Conservation (phyloP, 2,113 vertebrate genomes). For the Zosterops lateralis region DNA sequence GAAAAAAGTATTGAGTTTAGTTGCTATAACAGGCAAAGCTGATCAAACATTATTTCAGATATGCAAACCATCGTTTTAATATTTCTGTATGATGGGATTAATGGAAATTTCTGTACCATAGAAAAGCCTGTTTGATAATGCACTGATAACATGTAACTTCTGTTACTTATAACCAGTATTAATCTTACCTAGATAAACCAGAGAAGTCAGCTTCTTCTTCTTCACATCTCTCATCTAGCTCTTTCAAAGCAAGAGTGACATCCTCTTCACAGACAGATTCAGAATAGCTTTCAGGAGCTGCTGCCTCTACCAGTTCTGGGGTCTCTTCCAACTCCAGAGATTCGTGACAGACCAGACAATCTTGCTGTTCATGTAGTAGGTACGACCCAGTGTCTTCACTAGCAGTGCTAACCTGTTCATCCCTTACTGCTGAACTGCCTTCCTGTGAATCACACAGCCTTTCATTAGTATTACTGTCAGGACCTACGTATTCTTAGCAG, state of each 20-base stretch:
- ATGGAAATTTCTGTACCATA: not conserved
- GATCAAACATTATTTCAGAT: not conserved
- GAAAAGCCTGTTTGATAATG: not conserved
- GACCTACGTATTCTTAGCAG: not conserved
- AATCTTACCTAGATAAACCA: constrained; percentile 87
- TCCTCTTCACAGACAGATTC: constrained; percentile 93
- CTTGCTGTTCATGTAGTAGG: constrained; percentile 78
- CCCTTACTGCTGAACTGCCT: constrained; percentile 78
- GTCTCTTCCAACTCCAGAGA: constrained; percentile 82
- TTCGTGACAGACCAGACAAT: constrained; percentile 80
- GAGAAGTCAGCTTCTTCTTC: constrained; percentile 93
- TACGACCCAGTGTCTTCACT: constrained; percentile 89
- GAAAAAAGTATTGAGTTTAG: not conserved
- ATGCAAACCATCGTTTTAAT: not conserved
- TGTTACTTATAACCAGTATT: not conserved
- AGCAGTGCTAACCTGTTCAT: constrained; percentile 87
- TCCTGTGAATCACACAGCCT: constrained; percentile 72
- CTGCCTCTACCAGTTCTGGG: constrained; percentile 77
- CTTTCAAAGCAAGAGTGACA: constrained; percentile 92
- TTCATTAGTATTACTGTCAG: not conserved
- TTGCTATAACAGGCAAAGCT: not conserved
- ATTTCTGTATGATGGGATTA: not conserved
- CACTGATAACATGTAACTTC: not conserved
- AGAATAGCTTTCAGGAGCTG: constrained; percentile 80
- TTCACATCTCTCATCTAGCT: constrained; percentile 94